Percentiles rank a stretch among this genome's conserved stretches.
phyloP scores from a whole-genome alignment of 2,888 invertebrate genomes.

The Leistus spinibarbis region DNA sequence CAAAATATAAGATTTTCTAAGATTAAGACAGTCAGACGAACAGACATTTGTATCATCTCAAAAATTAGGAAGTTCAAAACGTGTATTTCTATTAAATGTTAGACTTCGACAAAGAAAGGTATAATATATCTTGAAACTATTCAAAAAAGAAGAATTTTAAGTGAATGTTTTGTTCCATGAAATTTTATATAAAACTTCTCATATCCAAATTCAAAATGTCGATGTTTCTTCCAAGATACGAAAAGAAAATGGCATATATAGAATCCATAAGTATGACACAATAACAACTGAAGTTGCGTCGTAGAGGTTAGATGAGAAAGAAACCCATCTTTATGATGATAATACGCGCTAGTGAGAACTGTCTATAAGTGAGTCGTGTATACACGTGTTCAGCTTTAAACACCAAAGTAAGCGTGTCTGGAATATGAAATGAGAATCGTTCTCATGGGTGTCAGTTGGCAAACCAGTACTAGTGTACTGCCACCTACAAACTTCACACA shows the following conservation, averaged over 20 bases:
- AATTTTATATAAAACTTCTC: too few relatives aligned
- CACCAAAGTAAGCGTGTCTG: background rate
- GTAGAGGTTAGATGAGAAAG: background rate
- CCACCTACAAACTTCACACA: background rate
- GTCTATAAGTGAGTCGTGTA: background rate
- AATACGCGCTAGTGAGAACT: background rate
- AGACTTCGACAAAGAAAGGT: too few relatives aligned
- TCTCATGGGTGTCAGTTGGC: background rate
- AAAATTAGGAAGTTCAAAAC: too few relatives aligned
- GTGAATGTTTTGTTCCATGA: too few relatives aligned
- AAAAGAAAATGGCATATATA: background rate
- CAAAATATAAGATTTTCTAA: too few relatives aligned
- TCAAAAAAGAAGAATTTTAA: too few relatives aligned
- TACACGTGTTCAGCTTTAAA: constrained; percentile 2
- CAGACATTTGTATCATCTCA: too few relatives aligned
- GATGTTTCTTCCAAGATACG: background rate
- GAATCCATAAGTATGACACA: background rate
- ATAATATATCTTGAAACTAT: too few relatives aligned
- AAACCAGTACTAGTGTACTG: too few relatives aligned
- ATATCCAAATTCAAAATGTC: background rate
- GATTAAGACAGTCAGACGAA: too few relatives aligned
- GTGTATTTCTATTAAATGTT: too few relatives aligned
- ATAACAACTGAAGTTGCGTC: background rate
- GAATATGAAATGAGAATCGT: constrained; percentile 8
- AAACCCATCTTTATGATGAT: background rate